Evolutionary conservation across 53 echinoderm and acorn worm genomes (phyloP), one percentile per base, ranked within the genome.

Genomic region (Arbacia lixula): DNA sequence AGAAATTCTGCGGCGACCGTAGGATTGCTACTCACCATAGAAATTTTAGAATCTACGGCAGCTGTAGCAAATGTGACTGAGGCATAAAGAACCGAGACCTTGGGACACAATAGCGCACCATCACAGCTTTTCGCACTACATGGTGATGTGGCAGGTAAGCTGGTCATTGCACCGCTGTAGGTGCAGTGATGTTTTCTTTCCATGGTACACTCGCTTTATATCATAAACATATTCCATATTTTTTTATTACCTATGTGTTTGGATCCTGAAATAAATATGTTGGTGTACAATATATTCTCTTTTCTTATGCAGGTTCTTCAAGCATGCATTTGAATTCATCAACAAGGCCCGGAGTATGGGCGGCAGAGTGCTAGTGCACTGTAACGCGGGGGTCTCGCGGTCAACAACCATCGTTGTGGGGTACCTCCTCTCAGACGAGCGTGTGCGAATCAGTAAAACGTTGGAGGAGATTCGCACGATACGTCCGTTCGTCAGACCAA

Each of bases 381-480:
- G 97, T 72, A 97, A 97, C 63, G 97, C 97, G 0, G 92, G 97
- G 14, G 90, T 76, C 21, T 94, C 94, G 3, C 78, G 94, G 16
- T 94, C 94, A 40, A 86, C 87, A n/a, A 94, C 91, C 21, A 83
- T 97, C 12, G 83, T 87, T 29, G 53, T 89, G 12, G 97, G 84
- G 9, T 97, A 97, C 42, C 69, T 97, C 24, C 88, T 97, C 40
- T 67, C 76, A 5, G 83, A 68, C 63, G 96, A 97, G 74, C 80
- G 86, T 2, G 68, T 63, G 20, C 66, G 65, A 29, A 60, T 97
- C 14, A 63, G 88, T 12, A 86, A 55, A n/a, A 81, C 85, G 21
- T 61, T 90, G 16, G 64, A 67, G 17, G 84, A 88, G 55, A 72
- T 96, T 42, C 85, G 85, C 36, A 38, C 57, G 31, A 21, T 73